A percentile compares a stretch with the other conserved stretches of the same genome.
These are phyloP conservation scores for Ciconia nigra DNA, from an alignment of 2,797 vertebrate species.

Conservation along the genomic window DNA sequence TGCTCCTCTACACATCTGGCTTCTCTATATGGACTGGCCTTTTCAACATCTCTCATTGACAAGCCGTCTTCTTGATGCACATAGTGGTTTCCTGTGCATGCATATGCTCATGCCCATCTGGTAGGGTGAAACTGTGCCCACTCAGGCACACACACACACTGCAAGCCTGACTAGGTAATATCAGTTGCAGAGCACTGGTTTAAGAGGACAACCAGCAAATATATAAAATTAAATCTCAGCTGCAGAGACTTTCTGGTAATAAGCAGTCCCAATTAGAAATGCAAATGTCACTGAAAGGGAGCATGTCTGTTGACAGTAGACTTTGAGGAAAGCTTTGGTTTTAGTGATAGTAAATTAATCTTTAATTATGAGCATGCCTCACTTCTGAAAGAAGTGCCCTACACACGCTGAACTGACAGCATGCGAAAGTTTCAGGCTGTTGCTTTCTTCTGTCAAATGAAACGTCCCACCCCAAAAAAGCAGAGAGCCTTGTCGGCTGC, in stretches of 20 bases:
- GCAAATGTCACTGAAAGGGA: conserved; percentile 48
- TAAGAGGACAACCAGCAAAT: conserved; percentile 5
- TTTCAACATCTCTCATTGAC: neutral
- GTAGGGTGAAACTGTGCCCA: neutral
- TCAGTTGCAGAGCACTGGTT: neutral
- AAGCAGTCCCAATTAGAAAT: conserved; percentile 49
- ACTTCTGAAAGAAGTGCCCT: neutral
- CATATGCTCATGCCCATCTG: neutral
- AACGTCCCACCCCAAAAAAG: neutral
- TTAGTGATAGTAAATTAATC: conserved; percentile 41
- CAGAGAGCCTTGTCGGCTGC: neutral
- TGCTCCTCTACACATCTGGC: neutral
- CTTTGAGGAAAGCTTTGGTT: conserved; percentile 38
- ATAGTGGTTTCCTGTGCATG: neutral
- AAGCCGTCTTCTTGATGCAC: neutral
- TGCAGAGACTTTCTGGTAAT: conserved; percentile 24
- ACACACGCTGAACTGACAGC: neutral
- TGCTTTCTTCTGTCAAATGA: neutral
- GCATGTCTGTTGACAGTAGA: conserved; percentile 44
- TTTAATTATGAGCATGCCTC: conserved; percentile 40
- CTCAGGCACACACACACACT: neutral
- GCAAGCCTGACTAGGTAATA: neutral
- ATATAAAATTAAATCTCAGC: conserved; percentile 29
- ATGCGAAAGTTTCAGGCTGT: neutral
- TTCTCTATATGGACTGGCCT: neutral